Conservation (phyloP, 2,888 invertebrate genomes). For the Lamellibrachia columna region DNA sequence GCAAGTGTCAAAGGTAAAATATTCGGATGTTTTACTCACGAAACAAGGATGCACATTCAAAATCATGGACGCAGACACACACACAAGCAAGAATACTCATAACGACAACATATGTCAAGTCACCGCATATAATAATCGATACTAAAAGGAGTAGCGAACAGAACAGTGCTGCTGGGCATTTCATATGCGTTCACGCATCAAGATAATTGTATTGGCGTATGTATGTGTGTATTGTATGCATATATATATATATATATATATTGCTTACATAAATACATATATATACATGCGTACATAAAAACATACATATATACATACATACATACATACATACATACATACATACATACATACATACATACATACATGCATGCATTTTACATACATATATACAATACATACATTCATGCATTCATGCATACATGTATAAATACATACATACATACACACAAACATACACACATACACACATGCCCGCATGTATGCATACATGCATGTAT, state of each 20-base stretch:
- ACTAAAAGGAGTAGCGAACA: slow-evolving; percentile 1
- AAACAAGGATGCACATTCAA: background rate
- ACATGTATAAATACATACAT: background rate
- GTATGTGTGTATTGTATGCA: background rate
- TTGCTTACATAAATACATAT: background rate
- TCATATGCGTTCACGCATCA: background rate
- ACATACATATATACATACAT: background rate
- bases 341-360: background rate
- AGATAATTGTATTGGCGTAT: background rate
- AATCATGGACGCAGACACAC: background rate
- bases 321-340: background rate
- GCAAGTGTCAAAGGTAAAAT: background rate
- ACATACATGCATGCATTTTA: background rate
- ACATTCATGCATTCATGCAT: background rate
- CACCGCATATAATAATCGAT: slow-evolving; percentile 3
- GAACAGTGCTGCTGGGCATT: background rate
- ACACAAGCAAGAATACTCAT: background rate
- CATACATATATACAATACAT: background rate
- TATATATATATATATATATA: background rate
- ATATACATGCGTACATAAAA: background rate
- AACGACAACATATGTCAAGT: slow-evolving; percentile 1
- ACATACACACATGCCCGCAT: background rate
- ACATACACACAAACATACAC: background rate
- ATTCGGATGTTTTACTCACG: background rate
- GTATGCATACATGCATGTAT: background rate